Conservation (phyloP, 2,113 vertebrate genomes). For the Ciconia maguari region DNA sequence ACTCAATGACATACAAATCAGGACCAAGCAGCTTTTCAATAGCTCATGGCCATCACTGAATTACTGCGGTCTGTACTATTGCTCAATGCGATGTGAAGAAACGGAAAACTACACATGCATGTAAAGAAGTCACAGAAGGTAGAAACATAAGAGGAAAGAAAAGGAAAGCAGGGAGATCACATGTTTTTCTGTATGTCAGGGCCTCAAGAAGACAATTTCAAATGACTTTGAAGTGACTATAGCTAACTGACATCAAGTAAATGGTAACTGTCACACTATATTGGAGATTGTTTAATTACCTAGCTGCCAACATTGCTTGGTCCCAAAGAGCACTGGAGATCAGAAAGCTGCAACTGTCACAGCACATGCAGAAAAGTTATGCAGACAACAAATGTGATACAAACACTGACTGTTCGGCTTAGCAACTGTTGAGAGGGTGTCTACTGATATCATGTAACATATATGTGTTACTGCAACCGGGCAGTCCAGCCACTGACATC, state of each 20-base stretch:
- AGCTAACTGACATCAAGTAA: background rate
- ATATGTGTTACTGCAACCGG: rapidly evolving
- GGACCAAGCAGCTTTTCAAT: background rate
- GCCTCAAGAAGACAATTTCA: background rate
- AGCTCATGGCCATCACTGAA: background rate
- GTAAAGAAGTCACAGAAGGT: background rate
- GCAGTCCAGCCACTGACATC: background rate
- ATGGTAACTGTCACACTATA: background rate
- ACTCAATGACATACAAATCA: background rate
- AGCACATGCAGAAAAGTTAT: background rate
- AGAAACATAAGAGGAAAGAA: background rate
- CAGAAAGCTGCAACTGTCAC: background rate
- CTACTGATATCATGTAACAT: rapidly evolving
- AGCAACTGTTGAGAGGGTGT: background rate
- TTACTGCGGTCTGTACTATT: rapidly evolving
- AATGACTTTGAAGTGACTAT: background rate
- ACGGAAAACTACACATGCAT: background rate
- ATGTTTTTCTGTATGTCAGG: background rate
- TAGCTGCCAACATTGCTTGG: background rate
- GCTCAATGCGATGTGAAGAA: background rate
- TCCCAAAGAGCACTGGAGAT: background rate
- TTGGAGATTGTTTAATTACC: background rate
- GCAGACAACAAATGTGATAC: background rate
- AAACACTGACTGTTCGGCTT: rapidly evolving
- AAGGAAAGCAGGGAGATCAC: background rate